Base-by-base conservation (phyloP, 2,797 vertebrate species). In the Rhinella marina region DNA sequence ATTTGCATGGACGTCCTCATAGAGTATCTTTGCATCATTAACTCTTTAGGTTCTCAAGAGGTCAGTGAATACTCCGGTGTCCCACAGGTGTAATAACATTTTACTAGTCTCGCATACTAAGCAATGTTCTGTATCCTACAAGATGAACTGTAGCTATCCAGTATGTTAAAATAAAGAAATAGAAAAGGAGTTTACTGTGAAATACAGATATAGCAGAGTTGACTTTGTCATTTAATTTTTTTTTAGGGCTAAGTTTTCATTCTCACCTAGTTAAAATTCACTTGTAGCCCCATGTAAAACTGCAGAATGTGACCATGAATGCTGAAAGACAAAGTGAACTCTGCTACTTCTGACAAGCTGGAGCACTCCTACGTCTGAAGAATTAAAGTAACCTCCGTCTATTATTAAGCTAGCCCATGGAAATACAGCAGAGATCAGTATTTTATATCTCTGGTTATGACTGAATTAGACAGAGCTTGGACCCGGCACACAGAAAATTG, bases 371-470 rank as follows among this genome's bases (percentile, higher is more conserved):
- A 68, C 64, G 0, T 68, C 64, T 32, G n/a, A 70, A 70, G 68
- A 70, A 75, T 48, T 73, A 73, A 41, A 48, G 70, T 73, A 8
- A 73, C 14, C 19, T 70, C 8, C 23, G 23, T 70, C 66, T 6
- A 1, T 70, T 32, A 29, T 70, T 32, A 29, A 13, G 29, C 3
- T 19, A 75, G 21, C 21, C 23, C 41, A n/a, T n/a, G 21, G 48
- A 75, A 50, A 75, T 13, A 50, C 27, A 79, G 52, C 16, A 77
- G 19, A 48, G 14, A 77, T 50, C 2, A 13, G 52, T 19, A 27
- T 25, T 25, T 57, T 54, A 83, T 72, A 32, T 32, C 25, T 78
- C 19, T 85, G 57, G 41, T 54, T 29, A 73, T 73, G 72, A 27
- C 16, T 23, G 25, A 56, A 72, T 72, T 21, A 57, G n/a, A 56